Percentiles rank a stretch among this genome's conserved stretches.
Evolutionary conservation across 2,797 vertebrate genomes (phyloP).

Genomic region (Alosa sapidissima): DNA sequence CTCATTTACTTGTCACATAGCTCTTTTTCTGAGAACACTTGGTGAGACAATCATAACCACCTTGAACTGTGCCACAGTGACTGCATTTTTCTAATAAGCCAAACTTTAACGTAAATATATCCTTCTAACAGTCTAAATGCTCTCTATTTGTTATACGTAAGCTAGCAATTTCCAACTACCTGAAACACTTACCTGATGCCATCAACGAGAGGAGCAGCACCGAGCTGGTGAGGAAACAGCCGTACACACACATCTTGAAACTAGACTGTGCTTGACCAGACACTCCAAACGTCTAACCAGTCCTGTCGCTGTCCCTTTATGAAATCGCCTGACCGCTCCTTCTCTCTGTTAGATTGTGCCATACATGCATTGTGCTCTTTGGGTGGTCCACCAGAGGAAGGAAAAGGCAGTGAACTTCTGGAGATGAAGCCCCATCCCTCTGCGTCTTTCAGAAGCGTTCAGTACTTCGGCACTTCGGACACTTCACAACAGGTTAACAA

Average conservation of each 20-base stretch:
- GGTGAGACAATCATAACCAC: neutral
- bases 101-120: neutral
- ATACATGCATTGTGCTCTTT: neutral
- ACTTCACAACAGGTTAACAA: neutral
- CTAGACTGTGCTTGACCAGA: neutral
- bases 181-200: neutral
- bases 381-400: neutral
- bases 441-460: neutral
- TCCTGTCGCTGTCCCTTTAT: neutral
- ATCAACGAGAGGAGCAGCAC: neutral
- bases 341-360: neutral
- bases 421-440: neutral
- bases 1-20: neutral
- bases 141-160: neutral
- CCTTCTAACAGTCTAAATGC: neutral
- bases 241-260: neutral
- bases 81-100: neutral
- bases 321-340: neutral
- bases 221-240: neutral
- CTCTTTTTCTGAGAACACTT: neutral
- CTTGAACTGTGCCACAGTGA: neutral
- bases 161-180: neutral
- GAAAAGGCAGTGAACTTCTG: neutral
- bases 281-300: neutral
- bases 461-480: neutral